These are phyloP conservation scores for Perithous albicinctus DNA, from an alignment of 2,888 invertebrate species.

Conservation along the genomic window DNA sequence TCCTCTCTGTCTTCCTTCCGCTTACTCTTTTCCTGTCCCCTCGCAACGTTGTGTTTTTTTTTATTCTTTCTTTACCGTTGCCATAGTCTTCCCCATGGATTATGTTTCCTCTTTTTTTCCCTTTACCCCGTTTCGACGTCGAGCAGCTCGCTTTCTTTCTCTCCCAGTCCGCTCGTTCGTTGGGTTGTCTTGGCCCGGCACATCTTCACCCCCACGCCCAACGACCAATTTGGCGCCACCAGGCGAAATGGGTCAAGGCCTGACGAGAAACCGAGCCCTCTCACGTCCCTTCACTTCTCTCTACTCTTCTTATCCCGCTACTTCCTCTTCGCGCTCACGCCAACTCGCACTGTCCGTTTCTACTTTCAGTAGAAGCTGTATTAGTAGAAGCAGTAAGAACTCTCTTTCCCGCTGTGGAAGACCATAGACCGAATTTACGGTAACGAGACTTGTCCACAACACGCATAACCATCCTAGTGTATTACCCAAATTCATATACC, in stretches of 20 bases:
- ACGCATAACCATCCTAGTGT: slow-evolving; percentile 35
- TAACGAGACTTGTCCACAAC: slow-evolving; percentile 46
- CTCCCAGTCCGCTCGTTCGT: slow-evolving; percentile 62
- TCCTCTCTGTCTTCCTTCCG: slow-evolving; percentile 68
- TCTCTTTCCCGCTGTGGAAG: slow-evolving; percentile 37
- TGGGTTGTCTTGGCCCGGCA: slow-evolving; percentile 69
- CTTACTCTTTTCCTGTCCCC: slow-evolving; percentile 41
- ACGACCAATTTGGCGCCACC: slow-evolving; percentile 81
- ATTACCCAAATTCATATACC: slow-evolving; percentile 29
- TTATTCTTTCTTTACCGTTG: slow-evolving; percentile 29
- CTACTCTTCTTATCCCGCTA: slow-evolving; percentile 11
- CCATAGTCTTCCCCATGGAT: slow-evolving; percentile 48
- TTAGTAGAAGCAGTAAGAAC: slow-evolving; percentile 22
- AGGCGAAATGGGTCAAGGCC: slow-evolving; percentile 82
- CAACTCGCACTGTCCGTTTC: background rate
- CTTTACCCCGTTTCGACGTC: slow-evolving; percentile 37
- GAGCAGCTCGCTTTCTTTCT: slow-evolving; percentile 45
- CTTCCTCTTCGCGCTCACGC: slow-evolving; percentile 21
- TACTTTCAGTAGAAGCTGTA: slow-evolving; percentile 24
- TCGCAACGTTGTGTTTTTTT: slow-evolving; percentile 36
- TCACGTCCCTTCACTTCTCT: background rate
- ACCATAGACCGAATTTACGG: slow-evolving; percentile 48
- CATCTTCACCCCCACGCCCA: slow-evolving; percentile 67
- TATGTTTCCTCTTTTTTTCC: slow-evolving; percentile 58
- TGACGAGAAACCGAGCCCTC: slow-evolving; percentile 62